Percentiles rank a stretch among this genome's conserved stretches.
These are phyloP conservation scores for Rotaria sp. DNA, from an alignment of 2,888 invertebrate genomes.

Conservation along the genomic window DNA sequence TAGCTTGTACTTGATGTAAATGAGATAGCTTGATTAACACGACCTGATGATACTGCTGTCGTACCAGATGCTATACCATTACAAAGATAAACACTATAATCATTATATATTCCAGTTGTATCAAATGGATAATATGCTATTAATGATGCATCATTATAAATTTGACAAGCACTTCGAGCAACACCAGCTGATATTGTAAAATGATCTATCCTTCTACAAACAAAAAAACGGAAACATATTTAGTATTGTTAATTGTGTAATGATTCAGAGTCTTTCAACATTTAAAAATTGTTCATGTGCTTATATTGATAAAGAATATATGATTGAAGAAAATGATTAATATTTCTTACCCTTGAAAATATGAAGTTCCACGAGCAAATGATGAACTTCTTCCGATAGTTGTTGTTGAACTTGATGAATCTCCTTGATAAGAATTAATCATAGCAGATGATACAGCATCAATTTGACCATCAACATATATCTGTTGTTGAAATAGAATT, in stretches of 20 bases:
- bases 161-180: not conserved
- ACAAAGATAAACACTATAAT: not conserved
- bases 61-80: not conserved
- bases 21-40: not conserved
- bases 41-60: not conserved
- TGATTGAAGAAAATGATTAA: not conserved
- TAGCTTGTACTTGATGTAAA: not conserved
- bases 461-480: not conserved
- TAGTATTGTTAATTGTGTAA: too few species aligned
- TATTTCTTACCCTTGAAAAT: not conserved
- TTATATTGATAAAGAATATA: not conserved
- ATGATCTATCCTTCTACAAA: not conserved
- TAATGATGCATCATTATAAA: not conserved
- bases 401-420: not conserved
- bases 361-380: not conserved
- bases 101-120: not conserved
- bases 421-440: not conserved
- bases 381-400: not conserved
- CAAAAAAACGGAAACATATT: not conserved
- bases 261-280: too few species aligned
- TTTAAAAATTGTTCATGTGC: too few species aligned
- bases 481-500: not conserved
- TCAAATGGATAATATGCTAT: not conserved
- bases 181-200: not conserved
- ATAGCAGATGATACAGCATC: not conserved